phyloP scores from a whole-genome alignment of 2,888 invertebrate genomes.

The Cacoxenus indagator region DNA sequence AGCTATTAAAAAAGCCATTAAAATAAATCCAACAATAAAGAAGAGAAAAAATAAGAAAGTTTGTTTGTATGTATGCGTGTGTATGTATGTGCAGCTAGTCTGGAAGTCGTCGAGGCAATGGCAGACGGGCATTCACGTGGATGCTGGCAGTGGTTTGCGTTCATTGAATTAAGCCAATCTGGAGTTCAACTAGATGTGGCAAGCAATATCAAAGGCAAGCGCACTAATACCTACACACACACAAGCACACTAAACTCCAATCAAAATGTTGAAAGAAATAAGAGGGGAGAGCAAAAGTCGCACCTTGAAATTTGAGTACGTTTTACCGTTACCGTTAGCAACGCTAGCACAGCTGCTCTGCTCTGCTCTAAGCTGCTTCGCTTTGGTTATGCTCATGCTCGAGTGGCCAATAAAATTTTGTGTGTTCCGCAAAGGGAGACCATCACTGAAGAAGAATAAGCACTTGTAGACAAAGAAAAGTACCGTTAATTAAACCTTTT shows the following conservation, averaged over 20 bases:
- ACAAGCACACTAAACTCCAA: too few relatives aligned
- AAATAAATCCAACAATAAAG: neutral
- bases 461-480: neutral
- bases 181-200: neutral
- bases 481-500: neutral
- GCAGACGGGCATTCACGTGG: too few relatives aligned
- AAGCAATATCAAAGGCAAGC: neutral
- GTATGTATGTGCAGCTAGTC: too few relatives aligned
- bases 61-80: too few relatives aligned
- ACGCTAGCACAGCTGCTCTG: neutral
- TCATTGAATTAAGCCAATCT: neutral
- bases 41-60: neutral
- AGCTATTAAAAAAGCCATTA: constrained; percentile 3
- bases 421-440: neutral
- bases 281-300: neutral
- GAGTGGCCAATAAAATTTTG: neutral
- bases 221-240: too few relatives aligned
- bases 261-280: neutral
- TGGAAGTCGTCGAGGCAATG: too few relatives aligned
- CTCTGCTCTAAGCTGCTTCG: neutral
- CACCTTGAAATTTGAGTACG: neutral
- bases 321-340: neutral
- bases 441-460: neutral
- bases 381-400: neutral
- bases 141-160: neutral